Evolutionary conservation across 2,888 invertebrate species (phyloP).

Genomic region (Erannis defoliaria): DNA sequence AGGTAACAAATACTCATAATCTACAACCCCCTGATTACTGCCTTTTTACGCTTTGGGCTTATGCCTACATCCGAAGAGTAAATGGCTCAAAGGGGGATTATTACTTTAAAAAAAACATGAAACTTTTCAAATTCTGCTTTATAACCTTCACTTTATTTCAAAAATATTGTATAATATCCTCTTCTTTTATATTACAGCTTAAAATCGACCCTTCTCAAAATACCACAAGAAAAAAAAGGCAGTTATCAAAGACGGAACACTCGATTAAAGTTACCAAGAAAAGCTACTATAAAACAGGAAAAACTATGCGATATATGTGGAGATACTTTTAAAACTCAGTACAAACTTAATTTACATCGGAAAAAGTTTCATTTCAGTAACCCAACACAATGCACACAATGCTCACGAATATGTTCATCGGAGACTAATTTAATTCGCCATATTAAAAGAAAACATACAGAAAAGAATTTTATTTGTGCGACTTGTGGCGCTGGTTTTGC

Average conservation of each 20-base stretch:
- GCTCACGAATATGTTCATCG: conserved; percentile 63
- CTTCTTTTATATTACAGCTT: conserved; percentile 56
- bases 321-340: conserved; percentile 62
- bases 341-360: conserved; percentile 65
- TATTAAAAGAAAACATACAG: conserved; percentile 68
- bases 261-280: conserved; percentile 22
- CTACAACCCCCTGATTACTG: background rate
- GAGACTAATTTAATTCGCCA: conserved; percentile 70
- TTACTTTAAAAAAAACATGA: no score
- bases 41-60: no score
- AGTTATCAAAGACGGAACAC: conserved; percentile 37
- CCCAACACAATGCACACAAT: conserved; percentile 68
- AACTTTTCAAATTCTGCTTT: no score
- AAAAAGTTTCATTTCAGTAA: conserved; percentile 62
- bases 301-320: conserved; percentile 78
- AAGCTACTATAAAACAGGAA: conserved; percentile 34
- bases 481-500: conserved; percentile 71
- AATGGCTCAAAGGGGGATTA: no score
- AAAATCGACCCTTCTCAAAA: conserved; percentile 48
- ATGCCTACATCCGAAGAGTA: no score
- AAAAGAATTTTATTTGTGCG: conserved; percentile 69
- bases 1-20: background rate
- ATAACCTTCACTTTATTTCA: no score
- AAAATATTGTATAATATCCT: no score
- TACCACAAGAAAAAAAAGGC: conserved; percentile 38